Evolutionary conservation across 2,113 vertebrate species (phyloP).

Genomic region (Chiloscyllium plagiosum): DNA sequence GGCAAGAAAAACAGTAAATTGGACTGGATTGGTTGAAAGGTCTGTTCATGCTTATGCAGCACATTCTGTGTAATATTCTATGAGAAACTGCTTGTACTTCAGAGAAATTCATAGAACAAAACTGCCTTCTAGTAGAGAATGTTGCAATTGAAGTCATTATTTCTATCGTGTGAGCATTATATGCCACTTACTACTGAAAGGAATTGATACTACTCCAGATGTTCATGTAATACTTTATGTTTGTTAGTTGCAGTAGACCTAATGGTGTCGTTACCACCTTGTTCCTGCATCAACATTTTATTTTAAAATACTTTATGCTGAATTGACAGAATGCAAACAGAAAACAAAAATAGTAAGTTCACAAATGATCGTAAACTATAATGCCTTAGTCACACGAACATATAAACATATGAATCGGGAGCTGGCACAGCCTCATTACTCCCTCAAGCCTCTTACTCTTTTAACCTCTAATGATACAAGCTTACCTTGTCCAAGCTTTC

Average conservation of each 20-base stretch:
- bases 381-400: too few relatives aligned
- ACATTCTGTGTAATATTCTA: not conserved
- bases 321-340: not conserved
- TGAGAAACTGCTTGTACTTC: not conserved
- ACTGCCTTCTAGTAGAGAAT: constrained; percentile 2
- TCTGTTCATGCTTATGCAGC: not conserved
- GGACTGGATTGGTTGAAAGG: not conserved
- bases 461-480: too few relatives aligned
- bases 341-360: not conserved
- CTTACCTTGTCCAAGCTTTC: too few relatives aligned
- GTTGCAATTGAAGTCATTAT: not conserved
- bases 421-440: too few relatives aligned
- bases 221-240: not conserved
- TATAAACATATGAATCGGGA: too few relatives aligned
- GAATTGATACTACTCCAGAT: not conserved
- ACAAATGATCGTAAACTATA: not conserved
- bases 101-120: not conserved
- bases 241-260: not conserved
- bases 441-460: too few relatives aligned
- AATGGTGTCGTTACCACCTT: not conserved
- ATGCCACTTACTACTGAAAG: not conserved
- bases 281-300: not conserved
- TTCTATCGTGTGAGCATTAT: not conserved
- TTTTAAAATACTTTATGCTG: not conserved
- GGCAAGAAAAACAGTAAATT: not conserved